Conservation (phyloP, 2,113 vertebrate species). For the Apeltes quadracus region DNA sequence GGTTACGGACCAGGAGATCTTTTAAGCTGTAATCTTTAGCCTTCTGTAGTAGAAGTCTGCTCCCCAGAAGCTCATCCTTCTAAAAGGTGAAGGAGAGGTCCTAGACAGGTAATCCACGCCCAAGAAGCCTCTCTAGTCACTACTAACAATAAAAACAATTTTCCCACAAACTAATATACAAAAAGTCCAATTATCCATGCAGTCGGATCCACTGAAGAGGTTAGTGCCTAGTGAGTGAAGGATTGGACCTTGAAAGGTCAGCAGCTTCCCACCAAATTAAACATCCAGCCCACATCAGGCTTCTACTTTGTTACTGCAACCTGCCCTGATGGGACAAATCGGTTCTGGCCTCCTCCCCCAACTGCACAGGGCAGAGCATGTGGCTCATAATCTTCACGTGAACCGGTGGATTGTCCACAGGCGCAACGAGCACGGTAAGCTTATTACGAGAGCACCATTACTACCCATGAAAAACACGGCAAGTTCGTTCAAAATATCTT, state of each 20-base stretch:
- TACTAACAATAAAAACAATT: neutral
- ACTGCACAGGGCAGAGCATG: conserved; percentile 65
- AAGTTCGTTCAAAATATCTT: neutral
- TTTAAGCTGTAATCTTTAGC: conserved; percentile 43
- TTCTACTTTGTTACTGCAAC: conserved; percentile 41
- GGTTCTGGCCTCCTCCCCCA: conserved; percentile 37
- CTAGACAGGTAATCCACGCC: conserved; percentile 15
- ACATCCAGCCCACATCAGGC: conserved; percentile 1
- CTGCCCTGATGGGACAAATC: conserved; percentile 50
- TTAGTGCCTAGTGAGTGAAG: conserved; percentile 35
- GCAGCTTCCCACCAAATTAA: neutral
- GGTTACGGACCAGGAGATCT: neutral
- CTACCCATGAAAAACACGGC: conserved; percentile 28
- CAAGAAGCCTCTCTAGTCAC: neutral
- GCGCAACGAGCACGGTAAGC: conserved; percentile 65
- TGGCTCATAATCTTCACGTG: conserved; percentile 75
- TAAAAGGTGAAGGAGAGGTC: conserved; percentile 40
- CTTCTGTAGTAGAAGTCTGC: conserved; percentile 32
- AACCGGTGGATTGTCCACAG: conserved; percentile 57
- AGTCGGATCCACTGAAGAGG: neutral
- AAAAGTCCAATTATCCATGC: conserved; percentile 13
- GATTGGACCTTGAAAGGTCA: neutral
- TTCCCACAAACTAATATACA: too few relatives aligned
- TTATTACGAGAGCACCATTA: conserved; percentile 61
- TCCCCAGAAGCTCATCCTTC: conserved; percentile 49